Evolutionary conservation across 2,113 vertebrate genomes (phyloP).

Genomic region (Calonectris borealis): DNA sequence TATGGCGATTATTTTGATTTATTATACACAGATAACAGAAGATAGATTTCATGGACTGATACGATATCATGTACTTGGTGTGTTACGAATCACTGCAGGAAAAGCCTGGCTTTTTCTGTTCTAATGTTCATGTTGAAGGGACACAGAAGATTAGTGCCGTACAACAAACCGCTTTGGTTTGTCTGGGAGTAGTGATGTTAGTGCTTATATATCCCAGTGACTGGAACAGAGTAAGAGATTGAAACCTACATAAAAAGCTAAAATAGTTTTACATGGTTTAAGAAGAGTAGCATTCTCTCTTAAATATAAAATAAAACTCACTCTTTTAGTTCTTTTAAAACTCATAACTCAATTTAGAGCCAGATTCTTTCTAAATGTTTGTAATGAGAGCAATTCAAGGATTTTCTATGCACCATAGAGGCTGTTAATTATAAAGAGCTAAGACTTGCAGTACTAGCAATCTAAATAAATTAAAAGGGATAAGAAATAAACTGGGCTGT

Average conservation of each 20-base stretch:
- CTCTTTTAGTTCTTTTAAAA: background rate
- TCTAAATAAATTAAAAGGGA: background rate
- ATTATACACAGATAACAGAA: background rate
- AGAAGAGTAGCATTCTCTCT: background rate
- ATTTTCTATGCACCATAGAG: background rate
- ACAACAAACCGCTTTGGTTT: background rate
- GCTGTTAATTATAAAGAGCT: background rate
- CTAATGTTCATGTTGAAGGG: background rate
- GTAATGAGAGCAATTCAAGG: background rate
- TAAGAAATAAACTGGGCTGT: background rate
- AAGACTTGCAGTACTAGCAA: background rate
- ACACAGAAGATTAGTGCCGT: background rate
- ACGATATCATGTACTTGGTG: background rate
- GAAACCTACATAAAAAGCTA: background rate
- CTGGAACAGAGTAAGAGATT: background rate
- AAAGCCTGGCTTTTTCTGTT: background rate
- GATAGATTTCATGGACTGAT: background rate
- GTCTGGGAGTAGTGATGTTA: background rate
- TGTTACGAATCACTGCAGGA: background rate
- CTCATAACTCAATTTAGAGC: background rate
- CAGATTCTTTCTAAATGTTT: background rate
- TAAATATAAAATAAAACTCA: background rate
- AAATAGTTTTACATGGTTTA: background rate
- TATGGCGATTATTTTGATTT: background rate
- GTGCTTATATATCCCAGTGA: background rate